These are phyloP conservation scores for Drosophila tani DNA, from an alignment of 1,140 invertebrate species.

Conservation along the genomic window DNA sequence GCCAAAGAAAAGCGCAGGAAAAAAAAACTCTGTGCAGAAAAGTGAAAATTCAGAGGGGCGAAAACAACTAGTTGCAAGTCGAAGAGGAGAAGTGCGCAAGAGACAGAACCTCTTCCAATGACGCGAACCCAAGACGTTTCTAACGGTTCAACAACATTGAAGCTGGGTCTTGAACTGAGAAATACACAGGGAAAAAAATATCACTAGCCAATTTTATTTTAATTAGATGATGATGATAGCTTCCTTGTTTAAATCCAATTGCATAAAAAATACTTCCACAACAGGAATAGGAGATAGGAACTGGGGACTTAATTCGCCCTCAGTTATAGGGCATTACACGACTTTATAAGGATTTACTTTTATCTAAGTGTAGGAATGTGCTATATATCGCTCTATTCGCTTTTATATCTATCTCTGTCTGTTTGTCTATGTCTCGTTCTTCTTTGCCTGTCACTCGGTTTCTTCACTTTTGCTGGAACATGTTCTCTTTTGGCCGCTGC, in stretches of 20 bases:
- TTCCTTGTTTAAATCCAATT: no score
- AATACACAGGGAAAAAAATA: slow-evolving; percentile 4
- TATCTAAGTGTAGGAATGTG: slow-evolving; percentile 24
- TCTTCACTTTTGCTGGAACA: slow-evolving; percentile 44
- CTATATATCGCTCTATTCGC: slow-evolving; percentile 2
- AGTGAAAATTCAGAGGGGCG: slow-evolving; percentile 60
- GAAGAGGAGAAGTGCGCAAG: slow-evolving; percentile 1
- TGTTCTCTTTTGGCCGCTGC: slow-evolving; percentile 37
- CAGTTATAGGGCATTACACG: no score
- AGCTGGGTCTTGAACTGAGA: slow-evolving; percentile 17
- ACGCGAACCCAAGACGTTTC: slow-evolving; percentile 55
- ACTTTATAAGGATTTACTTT: no score
- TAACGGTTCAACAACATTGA: slow-evolving; percentile 52
- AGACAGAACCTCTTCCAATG: slow-evolving; percentile 40
- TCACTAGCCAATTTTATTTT: no score
- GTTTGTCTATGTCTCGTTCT: neutral
- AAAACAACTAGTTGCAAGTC: slow-evolving; percentile 12
- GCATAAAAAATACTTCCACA: no score
- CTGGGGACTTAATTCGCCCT: no score
- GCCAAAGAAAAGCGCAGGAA: slow-evolving; percentile 18
- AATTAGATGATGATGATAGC: no score
- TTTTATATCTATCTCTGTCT: slow-evolving; percentile 2
- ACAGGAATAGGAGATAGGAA: no score
- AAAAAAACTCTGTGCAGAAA: slow-evolving; percentile 52
- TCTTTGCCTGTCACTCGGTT: neutral